Percentiles rank a stretch among this genome's conserved stretches.
These are phyloP conservation scores for Psilopsiagon aurifrons DNA, from an alignment of 2,113 vertebrate species.

Conservation along the genomic window DNA sequence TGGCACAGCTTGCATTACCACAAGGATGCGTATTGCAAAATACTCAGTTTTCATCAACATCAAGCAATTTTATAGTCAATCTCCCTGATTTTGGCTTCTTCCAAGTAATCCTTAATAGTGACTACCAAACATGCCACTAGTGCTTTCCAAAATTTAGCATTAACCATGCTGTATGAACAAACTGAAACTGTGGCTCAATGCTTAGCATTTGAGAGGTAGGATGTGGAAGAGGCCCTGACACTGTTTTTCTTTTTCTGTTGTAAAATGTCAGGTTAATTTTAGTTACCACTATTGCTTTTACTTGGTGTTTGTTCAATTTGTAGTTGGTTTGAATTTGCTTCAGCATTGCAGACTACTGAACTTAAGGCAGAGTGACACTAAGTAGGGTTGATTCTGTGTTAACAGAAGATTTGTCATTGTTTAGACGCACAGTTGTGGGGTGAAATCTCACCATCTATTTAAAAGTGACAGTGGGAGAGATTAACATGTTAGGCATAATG, in stretches of 20 bases:
- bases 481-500: neutral
- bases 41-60: neutral
- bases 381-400: neutral
- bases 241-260: neutral
- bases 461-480: neutral
- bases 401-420: neutral
- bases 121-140: neutral
- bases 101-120: neutral
- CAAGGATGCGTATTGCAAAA: neutral
- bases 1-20: neutral
- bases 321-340: neutral
- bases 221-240: neutral
- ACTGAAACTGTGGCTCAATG: neutral
- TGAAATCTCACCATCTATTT: conserved; percentile 5
- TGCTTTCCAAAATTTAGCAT: neutral
- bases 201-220: neutral
- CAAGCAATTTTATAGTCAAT: neutral
- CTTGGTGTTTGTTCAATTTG: neutral
- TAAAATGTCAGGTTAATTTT: neutral
- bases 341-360: neutral
- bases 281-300: neutral
- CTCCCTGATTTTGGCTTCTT: neutral
- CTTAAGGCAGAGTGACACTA: neutral
- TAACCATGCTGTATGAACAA: neutral
- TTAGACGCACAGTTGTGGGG: neutral